A percentile compares a stretch with the other conserved stretches of the same genome.
These are phyloP conservation scores for Hymenopus coronatus DNA, from an alignment of 2,888 invertebrate genomes.

Conservation along the genomic window DNA sequence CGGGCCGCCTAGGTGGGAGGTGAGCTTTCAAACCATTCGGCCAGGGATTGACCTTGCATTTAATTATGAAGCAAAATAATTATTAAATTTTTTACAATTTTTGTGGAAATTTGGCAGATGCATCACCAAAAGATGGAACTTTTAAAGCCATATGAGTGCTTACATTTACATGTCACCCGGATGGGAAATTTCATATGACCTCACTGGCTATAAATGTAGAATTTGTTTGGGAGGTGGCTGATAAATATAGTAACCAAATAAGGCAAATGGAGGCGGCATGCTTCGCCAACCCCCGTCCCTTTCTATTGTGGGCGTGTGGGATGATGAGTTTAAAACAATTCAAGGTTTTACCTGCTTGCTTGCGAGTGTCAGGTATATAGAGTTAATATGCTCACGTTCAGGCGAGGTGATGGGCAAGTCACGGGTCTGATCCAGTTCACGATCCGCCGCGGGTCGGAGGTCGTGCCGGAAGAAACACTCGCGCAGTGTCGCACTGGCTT, in stretches of 20 bases:
- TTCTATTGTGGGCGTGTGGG: neutral
- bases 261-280: neutral
- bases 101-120: no score
- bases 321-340: neutral
- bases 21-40: no score
- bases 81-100: no score
- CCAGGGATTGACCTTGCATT: no score
- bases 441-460: slow-evolving; percentile 8
- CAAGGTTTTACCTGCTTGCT: neutral
- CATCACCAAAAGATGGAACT: no score
- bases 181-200: neutral
- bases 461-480: slow-evolving; percentile 2
- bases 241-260: neutral
- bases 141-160: no score
- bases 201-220: neutral
- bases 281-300: no score
- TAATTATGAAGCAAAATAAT: no score
- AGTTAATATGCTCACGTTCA: neutral
- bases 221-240: neutral
- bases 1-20: no score
- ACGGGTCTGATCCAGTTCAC: slow-evolving; percentile 10
- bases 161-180: no score
- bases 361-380: neutral
- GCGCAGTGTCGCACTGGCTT: neutral
- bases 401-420: slow-evolving; percentile 9